A percentile compares a stretch with the other conserved stretches of the same genome.
These are phyloP conservation scores for Odocoileus virginianus DNA, from an alignment of 2,113 vertebrate genomes.

Conservation along the genomic window DNA sequence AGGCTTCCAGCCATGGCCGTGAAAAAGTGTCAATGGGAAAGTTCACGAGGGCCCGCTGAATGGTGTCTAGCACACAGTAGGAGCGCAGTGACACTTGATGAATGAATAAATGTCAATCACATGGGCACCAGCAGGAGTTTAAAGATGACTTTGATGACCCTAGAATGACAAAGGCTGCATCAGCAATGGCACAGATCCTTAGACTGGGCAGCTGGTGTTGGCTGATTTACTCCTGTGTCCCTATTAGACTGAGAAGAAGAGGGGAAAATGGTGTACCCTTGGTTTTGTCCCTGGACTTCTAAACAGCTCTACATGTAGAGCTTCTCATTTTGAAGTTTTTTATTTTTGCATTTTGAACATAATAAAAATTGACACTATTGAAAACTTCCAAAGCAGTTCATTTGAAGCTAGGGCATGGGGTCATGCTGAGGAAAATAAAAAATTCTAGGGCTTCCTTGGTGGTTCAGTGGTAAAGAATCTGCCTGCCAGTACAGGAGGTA, in stretches of 20 bases:
- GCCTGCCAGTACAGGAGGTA: not conserved
- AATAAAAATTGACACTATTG: not conserved
- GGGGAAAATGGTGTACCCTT: not conserved
- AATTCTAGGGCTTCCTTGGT: not conserved
- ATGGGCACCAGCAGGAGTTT: not conserved
- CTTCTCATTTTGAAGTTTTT: not conserved
- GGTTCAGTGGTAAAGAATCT: not conserved
- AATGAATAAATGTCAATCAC: not conserved
- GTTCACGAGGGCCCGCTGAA: fast-evolving
- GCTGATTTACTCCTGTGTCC: not conserved
- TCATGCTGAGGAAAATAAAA: not conserved
- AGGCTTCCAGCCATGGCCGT: fast-evolving
- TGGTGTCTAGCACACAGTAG: not conserved
- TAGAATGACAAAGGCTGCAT: not conserved
- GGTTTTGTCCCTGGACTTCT: not conserved
- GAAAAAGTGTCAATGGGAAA: not conserved
- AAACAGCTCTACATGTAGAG: not conserved
- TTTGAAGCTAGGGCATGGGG: not conserved
- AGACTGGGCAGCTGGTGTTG: not conserved
- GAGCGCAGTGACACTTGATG: not conserved
- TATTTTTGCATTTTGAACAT: not conserved
- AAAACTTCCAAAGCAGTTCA: not conserved
- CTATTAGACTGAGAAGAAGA: not conserved
- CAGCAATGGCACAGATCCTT: no score
- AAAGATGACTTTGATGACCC: not conserved